A percentile compares a stretch with the other conserved stretches of the same genome.
Evolutionary conservation across 2,888 invertebrate species (phyloP).

Genomic region (Tetropium fuscum): DNA sequence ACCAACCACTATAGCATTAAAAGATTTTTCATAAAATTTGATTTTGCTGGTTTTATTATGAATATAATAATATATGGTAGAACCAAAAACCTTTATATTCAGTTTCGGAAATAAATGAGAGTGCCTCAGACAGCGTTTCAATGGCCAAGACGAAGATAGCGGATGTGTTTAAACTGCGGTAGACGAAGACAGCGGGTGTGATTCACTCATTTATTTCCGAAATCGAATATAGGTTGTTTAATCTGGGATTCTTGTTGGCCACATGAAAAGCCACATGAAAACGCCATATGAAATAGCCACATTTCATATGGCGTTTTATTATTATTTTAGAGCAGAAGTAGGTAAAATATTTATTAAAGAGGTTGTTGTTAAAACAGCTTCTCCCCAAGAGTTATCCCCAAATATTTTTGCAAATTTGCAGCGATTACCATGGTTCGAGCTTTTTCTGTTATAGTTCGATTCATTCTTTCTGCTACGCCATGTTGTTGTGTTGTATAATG

Average conservation of each 20-base stretch:
- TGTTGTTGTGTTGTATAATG: conserved; percentile 61
- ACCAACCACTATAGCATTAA: background rate
- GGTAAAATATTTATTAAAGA: background rate
- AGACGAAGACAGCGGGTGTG: too few species aligned
- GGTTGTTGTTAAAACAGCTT: conserved; percentile 50
- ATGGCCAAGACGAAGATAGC: too few species aligned
- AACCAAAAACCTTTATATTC: background rate
- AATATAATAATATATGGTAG: background rate
- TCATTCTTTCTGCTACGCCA: conserved; percentile 60
- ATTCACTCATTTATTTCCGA: too few species aligned
- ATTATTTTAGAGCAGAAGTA: background rate
- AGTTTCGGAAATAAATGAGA: too few species aligned
- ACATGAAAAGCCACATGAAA: too few species aligned
- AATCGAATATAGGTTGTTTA: background rate
- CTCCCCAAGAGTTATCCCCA: conserved; percentile 56
- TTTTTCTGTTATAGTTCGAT: conserved; percentile 59
- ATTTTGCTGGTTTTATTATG: background rate
- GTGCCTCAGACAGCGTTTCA: too few species aligned
- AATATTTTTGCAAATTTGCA: conserved; percentile 52
- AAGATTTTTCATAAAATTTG: background rate
- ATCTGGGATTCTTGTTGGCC: background rate
- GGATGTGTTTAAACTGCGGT: too few species aligned
- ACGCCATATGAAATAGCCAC: too few species aligned
- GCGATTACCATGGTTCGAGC: conserved; percentile 56
- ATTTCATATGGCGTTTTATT: background rate